These are phyloP conservation scores for Seira ritae DNA, from an alignment of 2,888 invertebrate species.

Conservation along the genomic window DNA sequence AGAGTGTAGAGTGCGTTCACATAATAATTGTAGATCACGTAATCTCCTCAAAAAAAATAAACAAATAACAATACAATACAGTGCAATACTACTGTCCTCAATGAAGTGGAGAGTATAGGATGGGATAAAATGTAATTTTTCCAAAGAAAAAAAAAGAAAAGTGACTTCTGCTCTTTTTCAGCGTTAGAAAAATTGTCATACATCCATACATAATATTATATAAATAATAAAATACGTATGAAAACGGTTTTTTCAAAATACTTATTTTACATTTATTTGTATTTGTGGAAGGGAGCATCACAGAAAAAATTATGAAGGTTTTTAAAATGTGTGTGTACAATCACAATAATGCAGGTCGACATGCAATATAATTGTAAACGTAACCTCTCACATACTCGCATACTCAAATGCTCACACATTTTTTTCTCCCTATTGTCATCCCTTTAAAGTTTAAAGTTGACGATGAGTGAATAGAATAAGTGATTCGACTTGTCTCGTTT, in stretches of 20 bases:
- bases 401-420: background rate
- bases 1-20: too few species aligned
- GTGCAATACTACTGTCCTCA: background rate
- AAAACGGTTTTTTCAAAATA: too few species aligned
- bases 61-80: background rate
- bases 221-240: too few species aligned
- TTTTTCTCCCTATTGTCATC: slow-evolving; percentile 1
- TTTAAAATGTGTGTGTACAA: background rate
- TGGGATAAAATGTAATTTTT: background rate
- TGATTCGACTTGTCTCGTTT: background rate
- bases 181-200: background rate
- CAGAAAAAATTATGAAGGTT: background rate
- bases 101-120: background rate
- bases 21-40: background rate
- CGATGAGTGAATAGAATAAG: background rate
- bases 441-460: slow-evolving; percentile 2
- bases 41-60: background rate
- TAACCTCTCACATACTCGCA: too few species aligned
- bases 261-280: too few species aligned
- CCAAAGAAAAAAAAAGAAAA: background rate
- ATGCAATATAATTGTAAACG: background rate
- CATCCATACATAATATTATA: too few species aligned
- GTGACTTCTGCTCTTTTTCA: background rate
- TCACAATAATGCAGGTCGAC: background rate
- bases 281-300: background rate